Evolutionary conservation across 2,888 invertebrate species (phyloP), one percentile per base, ranked within the genome.

Genomic region (Sepiola atlantica): DNA sequence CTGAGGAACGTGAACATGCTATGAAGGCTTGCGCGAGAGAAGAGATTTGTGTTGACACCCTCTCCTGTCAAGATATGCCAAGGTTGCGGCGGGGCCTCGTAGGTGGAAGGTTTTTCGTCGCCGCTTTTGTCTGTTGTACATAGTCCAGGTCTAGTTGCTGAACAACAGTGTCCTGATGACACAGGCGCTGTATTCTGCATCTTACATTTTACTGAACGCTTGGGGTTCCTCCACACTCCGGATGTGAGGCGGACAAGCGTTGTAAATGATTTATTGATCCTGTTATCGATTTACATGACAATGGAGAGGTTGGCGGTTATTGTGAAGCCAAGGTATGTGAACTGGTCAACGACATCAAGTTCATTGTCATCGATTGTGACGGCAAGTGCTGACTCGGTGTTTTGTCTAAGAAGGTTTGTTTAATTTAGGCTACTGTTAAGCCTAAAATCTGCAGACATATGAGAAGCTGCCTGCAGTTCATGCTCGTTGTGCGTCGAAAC

Each of bases 201-300:
- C 16, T 55, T 21, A 20, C 18, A 18, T 4, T 55, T 32, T n/a
- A 16, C 54, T n/a, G 54, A 18, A 12, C 8, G 35, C 35, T 93
- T 94, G 94, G n/a, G 32, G 10, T 57, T 94, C n/a, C n/a, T n/a
- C n/a, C n/a, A n/a, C n/a, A n/a, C n/a, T n/a, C n/a, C n/a, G n/a
- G n/a, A n/a, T n/a, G 94, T 94, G 14, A 94, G 94, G 35, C 77
- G 18, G 32, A 61, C 55, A n/a, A 94, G 16, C 20, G 94, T 45
- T 55, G 94, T 94, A 32, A 61, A 12, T 61, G 94, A 90, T 57
- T 77, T 94, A 8, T 61, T 57, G 77, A 94, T 94, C 57, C 94
- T 55, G 10, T 32, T 94, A 32, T 61, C n/a, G 77, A 94, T 32
- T 35, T 94, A 90, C 14, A 24, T 45, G 77, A 16, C 24, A 8